These are phyloP conservation scores for Rhinoderma darwinii DNA, from an alignment of 2,113 vertebrate genomes.

Conservation along the genomic window DNA sequence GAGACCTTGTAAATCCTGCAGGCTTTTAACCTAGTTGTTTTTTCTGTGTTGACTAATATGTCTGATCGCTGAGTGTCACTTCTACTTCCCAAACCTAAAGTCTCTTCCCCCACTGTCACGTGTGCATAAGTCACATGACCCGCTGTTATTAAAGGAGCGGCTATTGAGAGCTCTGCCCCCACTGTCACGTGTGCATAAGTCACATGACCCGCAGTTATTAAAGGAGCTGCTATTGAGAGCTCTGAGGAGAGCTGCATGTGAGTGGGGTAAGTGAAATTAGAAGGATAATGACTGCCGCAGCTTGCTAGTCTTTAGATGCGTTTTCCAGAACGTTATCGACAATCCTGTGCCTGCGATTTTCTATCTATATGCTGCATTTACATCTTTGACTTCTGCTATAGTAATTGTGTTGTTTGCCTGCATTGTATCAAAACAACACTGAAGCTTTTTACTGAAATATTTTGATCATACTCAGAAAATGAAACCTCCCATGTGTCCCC, in stretches of 20 bases:
- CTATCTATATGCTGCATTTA: neutral
- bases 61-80: neutral
- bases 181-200: neutral
- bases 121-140: slow-evolving; percentile 21
- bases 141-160: slow-evolving; percentile 9
- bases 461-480: too few relatives aligned
- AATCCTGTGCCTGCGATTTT: neutral
- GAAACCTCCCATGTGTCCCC: too few relatives aligned
- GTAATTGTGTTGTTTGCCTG: neutral
- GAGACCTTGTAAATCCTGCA: neutral
- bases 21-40: neutral
- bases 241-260: neutral
- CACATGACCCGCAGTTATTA: slow-evolving; percentile 31
- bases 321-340: neutral
- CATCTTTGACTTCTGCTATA: neutral
- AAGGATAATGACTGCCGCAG: too few relatives aligned
- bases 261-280: neutral
- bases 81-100: neutral
- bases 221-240: neutral
- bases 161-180: neutral
- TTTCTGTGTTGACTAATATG: neutral
- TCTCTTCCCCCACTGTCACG: slow-evolving; percentile 3
- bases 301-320: neutral
- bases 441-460: too few relatives aligned
- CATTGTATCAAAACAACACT: too few relatives aligned